These are phyloP conservation scores for Epizoanthus illoricatus DNA, from an alignment of 92 coral and sea anemone genomes.

Conservation along the genomic window DNA sequence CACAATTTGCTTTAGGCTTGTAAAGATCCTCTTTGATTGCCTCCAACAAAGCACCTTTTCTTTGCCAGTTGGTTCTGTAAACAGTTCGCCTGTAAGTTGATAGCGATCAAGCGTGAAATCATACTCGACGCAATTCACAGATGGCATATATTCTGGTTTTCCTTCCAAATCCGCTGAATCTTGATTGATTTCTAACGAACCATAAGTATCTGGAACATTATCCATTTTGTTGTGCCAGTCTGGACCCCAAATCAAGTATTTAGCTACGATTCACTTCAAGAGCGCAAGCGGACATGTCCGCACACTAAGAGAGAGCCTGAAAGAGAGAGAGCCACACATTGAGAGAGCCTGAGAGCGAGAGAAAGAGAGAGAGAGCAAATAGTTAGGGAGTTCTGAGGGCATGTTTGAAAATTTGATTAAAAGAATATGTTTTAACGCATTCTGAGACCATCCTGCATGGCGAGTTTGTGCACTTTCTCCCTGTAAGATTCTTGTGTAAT, in stretches of 20 bases:
- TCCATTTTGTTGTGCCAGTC: conserved; percentile 23
- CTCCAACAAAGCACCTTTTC: conserved; percentile 9
- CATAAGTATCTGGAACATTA: background rate
- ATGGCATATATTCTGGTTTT: conserved; percentile 11
- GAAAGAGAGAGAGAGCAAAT: no score
- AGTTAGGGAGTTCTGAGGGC: no score
- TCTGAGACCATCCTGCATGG: no score
- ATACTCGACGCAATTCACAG: background rate
- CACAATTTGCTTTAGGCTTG: conserved; percentile 9
- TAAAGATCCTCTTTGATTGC: conserved; percentile 4
- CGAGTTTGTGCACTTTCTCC: no score
- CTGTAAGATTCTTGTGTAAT: no score
- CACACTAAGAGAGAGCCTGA: no score
- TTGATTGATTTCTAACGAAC: background rate
- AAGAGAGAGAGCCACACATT: no score
- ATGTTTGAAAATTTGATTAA: no score
- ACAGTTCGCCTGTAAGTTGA: background rate
- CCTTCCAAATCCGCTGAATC: background rate
- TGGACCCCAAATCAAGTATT: conserved; percentile 28
- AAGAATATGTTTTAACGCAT: no score
- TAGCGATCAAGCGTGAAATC: conserved; percentile 7
- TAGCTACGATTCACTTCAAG: background rate
- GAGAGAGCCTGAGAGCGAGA: no score
- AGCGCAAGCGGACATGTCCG: background rate
- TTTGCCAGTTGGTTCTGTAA: conserved; percentile 9